Percentiles rank a stretch among this genome's conserved stretches.
Evolutionary conservation across 2,888 invertebrate species (phyloP).

Genomic region (Agriopis aurantiaria): DNA sequence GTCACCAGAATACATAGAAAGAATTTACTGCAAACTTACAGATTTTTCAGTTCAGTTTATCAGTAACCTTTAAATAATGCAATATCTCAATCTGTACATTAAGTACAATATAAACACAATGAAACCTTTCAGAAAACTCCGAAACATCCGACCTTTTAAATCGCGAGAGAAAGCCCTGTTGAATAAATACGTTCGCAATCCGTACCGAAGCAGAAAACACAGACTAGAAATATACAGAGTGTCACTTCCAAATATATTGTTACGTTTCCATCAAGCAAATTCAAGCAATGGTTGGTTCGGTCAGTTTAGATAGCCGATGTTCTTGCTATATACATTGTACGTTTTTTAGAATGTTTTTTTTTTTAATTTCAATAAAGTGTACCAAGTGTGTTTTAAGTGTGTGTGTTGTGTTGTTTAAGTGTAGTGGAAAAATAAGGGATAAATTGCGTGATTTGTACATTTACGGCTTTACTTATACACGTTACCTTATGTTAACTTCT

Average conservation of each 20-base stretch:
- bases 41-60: neutral
- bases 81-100: constrained; percentile 3
- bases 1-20: no score
- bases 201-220: constrained; percentile 12
- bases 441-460: no score
- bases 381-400: no score
- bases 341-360: no score
- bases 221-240: constrained; percentile 1
- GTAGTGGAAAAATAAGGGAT: no score
- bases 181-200: constrained; percentile 38
- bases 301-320: neutral
- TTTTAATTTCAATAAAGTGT: no score
- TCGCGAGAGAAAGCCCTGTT: constrained; percentile 42
- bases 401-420: no score
- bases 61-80: neutral
- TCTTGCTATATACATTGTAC: no score
- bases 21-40: neutral
- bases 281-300: neutral
- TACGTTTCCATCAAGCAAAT: neutral
- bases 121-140: constrained; percentile 31
- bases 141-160: constrained; percentile 46
- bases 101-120: constrained; percentile 24
- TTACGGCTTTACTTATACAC: no score
- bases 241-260: neutral
- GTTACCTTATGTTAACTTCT: no score